These are phyloP conservation scores for Diplodus sargus DNA, from an alignment of 2,797 vertebrate genomes.

Conservation along the genomic window DNA sequence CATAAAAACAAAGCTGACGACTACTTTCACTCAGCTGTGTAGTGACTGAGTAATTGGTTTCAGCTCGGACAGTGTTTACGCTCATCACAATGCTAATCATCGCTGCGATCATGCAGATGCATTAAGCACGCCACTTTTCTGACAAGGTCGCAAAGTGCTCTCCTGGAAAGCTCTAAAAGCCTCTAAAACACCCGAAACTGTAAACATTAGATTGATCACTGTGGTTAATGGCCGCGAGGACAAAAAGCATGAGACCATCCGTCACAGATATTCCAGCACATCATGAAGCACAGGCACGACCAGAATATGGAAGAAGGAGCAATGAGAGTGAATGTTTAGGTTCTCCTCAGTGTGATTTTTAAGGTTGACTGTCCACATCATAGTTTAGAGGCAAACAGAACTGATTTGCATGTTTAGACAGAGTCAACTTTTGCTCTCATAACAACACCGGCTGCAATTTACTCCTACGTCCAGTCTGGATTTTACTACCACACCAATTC, in stretches of 20 bases:
- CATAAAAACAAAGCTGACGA: not conserved
- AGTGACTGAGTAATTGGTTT: not conserved
- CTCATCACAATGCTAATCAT: slow-evolving; percentile 30
- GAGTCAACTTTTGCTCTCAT: not conserved
- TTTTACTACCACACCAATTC: not conserved
- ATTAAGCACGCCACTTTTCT: slow-evolving; percentile 14
- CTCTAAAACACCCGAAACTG: slow-evolving; percentile 23
- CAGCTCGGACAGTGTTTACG: slow-evolving; percentile 2
- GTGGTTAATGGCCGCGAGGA: slow-evolving; percentile 29
- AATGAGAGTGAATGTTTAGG: not conserved
- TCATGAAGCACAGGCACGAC: not conserved
- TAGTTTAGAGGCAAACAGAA: not conserved
- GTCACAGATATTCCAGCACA: slow-evolving; percentile 42
- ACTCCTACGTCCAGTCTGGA: not conserved
- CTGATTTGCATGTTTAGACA: not conserved
- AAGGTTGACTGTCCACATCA: slow-evolving; percentile 6
- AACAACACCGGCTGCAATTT: not conserved
- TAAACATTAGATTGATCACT: slow-evolving; percentile 20
- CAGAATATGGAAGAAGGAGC: slow-evolving; percentile 4
- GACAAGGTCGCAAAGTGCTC: slow-evolving; percentile 45
- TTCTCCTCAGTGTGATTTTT: slow-evolving; percentile 11
- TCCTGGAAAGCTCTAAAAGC: slow-evolving; percentile 46
- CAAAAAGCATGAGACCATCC: slow-evolving; percentile 42
- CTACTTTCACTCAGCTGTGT: not conserved
- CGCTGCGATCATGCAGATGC: slow-evolving; percentile 3